These are phyloP conservation scores for Pandemis heparana DNA, from an alignment of 2,888 invertebrate species.

Conservation along the genomic window DNA sequence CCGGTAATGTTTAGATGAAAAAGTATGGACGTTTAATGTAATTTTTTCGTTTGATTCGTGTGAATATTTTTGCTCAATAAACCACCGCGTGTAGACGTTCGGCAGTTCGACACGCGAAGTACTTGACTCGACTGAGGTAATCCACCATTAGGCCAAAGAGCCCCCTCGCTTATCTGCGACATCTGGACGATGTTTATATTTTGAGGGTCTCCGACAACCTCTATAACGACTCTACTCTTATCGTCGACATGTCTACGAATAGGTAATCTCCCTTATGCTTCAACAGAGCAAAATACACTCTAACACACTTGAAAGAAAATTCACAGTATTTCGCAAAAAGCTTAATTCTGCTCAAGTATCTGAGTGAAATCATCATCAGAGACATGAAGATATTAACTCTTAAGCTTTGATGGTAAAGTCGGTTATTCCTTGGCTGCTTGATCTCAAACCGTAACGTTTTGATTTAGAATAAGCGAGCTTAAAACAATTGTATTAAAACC, in stretches of 20 bases:
- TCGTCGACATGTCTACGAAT: constrained; percentile 72
- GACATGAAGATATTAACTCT: constrained; percentile 59
- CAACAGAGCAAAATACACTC: constrained; percentile 59
- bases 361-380: constrained; percentile 51
- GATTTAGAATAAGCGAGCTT: constrained; percentile 55
- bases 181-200: constrained; percentile 84
- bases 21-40: not conserved
- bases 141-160: constrained; percentile 82
- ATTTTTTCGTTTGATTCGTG: constrained; percentile 50
- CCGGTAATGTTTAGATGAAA: not conserved
- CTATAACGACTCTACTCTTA: constrained; percentile 81
- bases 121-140: constrained; percentile 74
- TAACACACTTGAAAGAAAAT: constrained; percentile 57
- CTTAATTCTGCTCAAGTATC: constrained; percentile 55
- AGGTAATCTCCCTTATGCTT: constrained; percentile 64
- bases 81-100: constrained; percentile 59
- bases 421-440: constrained; percentile 54
- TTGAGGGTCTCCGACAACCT: constrained; percentile 82
- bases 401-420: constrained; percentile 55
- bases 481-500: constrained; percentile 50
- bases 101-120: constrained; percentile 59
- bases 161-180: constrained; percentile 80
- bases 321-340: constrained; percentile 53
- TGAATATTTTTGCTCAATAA: constrained; percentile 70
- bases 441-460: constrained; percentile 44